Evolutionary conservation across 2,113 vertebrate genomes (phyloP), one percentile per base, ranked within the genome.

Genomic region (Cranoglanis bouderius): DNA sequence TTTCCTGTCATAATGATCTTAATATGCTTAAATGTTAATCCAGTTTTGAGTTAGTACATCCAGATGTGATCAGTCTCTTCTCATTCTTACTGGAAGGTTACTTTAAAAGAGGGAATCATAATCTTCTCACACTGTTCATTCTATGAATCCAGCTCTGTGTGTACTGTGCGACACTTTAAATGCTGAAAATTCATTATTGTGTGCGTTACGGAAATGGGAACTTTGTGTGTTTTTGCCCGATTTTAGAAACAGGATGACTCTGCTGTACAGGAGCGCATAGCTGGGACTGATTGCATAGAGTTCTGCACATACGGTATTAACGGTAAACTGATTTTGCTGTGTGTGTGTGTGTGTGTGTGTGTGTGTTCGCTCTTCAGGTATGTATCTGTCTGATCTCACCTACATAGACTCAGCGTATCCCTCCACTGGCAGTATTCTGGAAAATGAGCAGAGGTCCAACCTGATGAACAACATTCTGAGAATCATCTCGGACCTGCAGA

Each of bases 381-480:
- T 99, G 96, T 99, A 98, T 95, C 95, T 99, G 90, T 99, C 98
- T 29, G 98, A 99, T 89, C 95, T 99, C 95, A 99, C 98, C 0
- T 99, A 99, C 82, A 97, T 99, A 85, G 98, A 99, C 92, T 99
- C 98, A 0, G 98, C 98, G 13, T 99, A 99, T 92, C 98, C 98
- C 49, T 99, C 98, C 89, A 99, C 98, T 0, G 98, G 97, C 81
- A 99, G 98, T 95, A 99, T 99, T 93, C 94, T 99, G 95, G 98
- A 99, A 95, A 99, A 97, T 14, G 98, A 99, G 90, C 98, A 99
- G 92, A 95, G 98, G 93, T 99, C 98, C 90, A 99, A 99, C 92
- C 94, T 98, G 92, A 99, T 99, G 98, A 99, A 99, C 93, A 99
- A 99, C 93, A 97, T 99, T 67, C 97, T 99, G 91, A 95, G 98